Evolutionary conservation across 1,140 invertebrate species (phyloP).

Genomic region (Drosophila bocki): DNA sequence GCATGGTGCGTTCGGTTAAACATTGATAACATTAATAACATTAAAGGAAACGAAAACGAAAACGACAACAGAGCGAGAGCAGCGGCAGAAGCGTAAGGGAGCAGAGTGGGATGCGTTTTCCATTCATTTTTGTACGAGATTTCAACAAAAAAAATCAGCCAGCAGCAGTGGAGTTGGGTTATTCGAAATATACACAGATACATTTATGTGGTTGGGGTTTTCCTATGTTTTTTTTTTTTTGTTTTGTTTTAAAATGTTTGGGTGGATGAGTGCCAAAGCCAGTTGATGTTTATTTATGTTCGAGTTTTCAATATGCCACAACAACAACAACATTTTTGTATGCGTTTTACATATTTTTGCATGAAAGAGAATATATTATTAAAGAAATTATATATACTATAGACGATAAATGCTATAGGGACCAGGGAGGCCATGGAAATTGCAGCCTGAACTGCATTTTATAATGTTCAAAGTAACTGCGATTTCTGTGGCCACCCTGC

Average conservation of each 20-base stretch:
- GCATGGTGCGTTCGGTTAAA: constrained; percentile 54
- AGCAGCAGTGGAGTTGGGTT: constrained; percentile 42
- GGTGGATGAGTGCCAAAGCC: constrained; percentile 58
- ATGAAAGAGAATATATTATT: constrained; percentile 25
- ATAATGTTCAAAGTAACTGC: background rate
- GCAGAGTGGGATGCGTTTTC: constrained; percentile 23
- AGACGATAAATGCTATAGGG: constrained; percentile 4
- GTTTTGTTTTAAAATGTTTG: constrained; percentile 11
- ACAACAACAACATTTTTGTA: constrained; percentile 69
- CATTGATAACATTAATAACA: constrained; percentile 73
- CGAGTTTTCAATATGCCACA: constrained; percentile 53
- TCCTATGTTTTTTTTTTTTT: background rate
- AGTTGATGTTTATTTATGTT: constrained; percentile 53
- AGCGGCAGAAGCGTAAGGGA: constrained; percentile 27
- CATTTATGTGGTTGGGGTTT: constrained; percentile 27
- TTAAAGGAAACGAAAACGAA: constrained; percentile 39
- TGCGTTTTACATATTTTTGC: constrained; percentile 46
- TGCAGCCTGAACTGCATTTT: background rate
- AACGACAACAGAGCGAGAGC: constrained; percentile 45
- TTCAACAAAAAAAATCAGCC: constrained; percentile 14
- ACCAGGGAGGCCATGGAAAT: background rate
- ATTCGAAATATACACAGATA: constrained; percentile 43
- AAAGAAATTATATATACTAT: background rate
- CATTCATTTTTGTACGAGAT: constrained; percentile 11
- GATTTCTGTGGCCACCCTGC: background rate